Conservation (phyloP, 2,113 vertebrate genomes). For the Chaetodon auriga region DNA sequence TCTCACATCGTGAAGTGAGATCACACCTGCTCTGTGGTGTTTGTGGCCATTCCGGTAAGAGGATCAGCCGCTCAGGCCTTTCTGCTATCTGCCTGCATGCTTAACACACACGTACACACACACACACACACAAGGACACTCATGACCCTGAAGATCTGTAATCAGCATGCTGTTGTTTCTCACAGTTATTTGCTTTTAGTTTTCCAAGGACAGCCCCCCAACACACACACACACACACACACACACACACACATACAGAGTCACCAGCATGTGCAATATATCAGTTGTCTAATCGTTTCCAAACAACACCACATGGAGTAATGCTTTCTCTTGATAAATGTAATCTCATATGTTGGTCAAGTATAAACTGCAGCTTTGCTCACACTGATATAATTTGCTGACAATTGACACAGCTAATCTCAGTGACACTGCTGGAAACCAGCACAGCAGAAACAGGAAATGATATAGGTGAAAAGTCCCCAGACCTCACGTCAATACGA, state of each 20-base stretch:
- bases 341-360: not conserved
- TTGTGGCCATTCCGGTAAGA: not conserved
- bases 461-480: not conserved
- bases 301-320: not conserved
- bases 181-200: slow-evolving; percentile 39
- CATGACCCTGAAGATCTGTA: slow-evolving; percentile 24
- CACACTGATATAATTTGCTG: not conserved
- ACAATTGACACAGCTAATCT: not conserved
- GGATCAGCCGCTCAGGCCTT: not conserved
- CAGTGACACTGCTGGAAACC: not conserved
- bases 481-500: not conserved
- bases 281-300: not conserved
- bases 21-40: slow-evolving; percentile 1
- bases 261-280: slow-evolving; percentile 6
- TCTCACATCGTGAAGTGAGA: not conserved
- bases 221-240: slow-evolving; percentile 8
- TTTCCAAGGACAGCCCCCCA: slow-evolving; percentile 21
- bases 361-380: not conserved
- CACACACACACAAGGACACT: not conserved
- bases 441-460: not conserved
- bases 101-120: not conserved
- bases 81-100: not conserved
- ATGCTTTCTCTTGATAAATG: not conserved
- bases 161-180: slow-evolving; percentile 20
- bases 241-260: not conserved